These are phyloP conservation scores for Diabrotica undecimpunctata DNA, from an alignment of 1,140 invertebrate species.

Conservation along the genomic window DNA sequence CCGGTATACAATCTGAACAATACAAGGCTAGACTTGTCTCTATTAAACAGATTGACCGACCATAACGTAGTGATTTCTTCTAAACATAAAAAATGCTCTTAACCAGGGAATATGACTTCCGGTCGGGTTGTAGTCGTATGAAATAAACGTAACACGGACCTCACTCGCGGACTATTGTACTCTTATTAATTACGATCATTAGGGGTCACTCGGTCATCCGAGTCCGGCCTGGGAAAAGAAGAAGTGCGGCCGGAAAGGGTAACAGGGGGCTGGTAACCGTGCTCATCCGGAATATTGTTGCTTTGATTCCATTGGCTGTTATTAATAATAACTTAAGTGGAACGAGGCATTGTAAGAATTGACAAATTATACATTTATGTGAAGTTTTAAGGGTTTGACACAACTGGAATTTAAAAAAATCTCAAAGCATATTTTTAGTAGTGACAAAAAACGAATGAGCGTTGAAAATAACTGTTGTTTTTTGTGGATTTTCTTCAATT, in stretches of 20 bases:
- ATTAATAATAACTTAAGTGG: too few relatives aligned
- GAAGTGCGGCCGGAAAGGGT: neutral
- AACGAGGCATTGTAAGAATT: too few relatives aligned
- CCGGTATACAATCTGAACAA: neutral
- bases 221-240: constrained; percentile 26
- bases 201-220: constrained; percentile 28
- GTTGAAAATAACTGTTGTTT: too few relatives aligned
- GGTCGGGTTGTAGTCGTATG: constrained; percentile 1
- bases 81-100: neutral
- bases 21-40: neutral
- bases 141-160: constrained; percentile 5
- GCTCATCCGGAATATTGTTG: too few relatives aligned
- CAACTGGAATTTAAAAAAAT: too few relatives aligned
- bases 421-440: too few relatives aligned
- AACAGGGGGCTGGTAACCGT: neutral
- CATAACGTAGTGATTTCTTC: neutral
- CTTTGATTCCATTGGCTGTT: neutral
- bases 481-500: too few relatives aligned
- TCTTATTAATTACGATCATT: constrained; percentile 33
- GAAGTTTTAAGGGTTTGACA: too few relatives aligned
- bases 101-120: neutral
- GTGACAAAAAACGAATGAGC: too few relatives aligned
- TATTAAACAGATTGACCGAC: neutral
- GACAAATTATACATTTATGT: too few relatives aligned
- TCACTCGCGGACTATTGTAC: constrained; percentile 27